These are phyloP conservation scores for Pantherophis vulpinus DNA, from an alignment of 2,797 vertebrate genomes.

Conservation along the genomic window DNA sequence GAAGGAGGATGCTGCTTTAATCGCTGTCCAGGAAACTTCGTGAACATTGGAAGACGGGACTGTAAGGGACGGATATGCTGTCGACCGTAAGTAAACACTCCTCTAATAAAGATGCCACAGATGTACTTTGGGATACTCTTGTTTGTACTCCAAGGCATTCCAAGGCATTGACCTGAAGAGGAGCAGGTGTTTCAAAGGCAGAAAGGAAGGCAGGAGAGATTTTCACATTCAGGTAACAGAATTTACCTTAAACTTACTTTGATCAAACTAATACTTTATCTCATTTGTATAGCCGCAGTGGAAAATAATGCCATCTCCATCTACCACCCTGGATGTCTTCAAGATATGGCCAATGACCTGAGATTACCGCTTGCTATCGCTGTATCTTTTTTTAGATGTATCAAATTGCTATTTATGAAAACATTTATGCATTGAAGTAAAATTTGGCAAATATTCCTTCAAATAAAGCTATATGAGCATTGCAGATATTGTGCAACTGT, in stretches of 20 bases:
- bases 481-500: neutral
- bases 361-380: no score
- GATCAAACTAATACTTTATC: neutral
- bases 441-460: no score
- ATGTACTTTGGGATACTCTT: neutral
- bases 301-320: neutral
- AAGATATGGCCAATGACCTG: no score
- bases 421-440: no score
- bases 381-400: neutral
- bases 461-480: no score
- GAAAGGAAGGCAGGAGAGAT: no score
- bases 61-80: neutral
- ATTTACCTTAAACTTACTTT: no score
- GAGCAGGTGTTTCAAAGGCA: no score
- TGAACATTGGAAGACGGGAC: fast-evolving
- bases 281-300: fast-evolving
- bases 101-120: neutral
- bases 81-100: neutral
- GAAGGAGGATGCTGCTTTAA: fast-evolving
- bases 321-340: no score
- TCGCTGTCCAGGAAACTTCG: fast-evolving
- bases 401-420: no score
- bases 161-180: neutral
- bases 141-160: neutral
- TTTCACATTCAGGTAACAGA: no score